phyloP scores from a whole-genome alignment of 2,888 invertebrate species.

The Ariolimax columbianus region DNA sequence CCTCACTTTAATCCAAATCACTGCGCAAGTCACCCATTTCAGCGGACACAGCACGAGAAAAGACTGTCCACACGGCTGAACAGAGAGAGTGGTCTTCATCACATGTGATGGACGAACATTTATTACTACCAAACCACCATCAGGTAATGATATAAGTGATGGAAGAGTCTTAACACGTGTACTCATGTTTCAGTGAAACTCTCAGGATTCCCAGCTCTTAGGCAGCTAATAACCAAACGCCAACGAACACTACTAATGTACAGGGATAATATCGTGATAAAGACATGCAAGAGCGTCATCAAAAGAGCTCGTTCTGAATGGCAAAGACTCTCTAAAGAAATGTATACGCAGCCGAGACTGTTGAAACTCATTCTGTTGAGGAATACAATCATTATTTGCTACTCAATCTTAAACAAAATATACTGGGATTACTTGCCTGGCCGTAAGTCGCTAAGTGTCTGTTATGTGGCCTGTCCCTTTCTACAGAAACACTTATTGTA shows the following conservation, averaged over 20 bases:
- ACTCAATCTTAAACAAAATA: conserved; percentile 23
- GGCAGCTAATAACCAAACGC: neutral
- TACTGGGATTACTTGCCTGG: conserved; percentile 19
- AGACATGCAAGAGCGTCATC: conserved; percentile 13
- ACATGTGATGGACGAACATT: too few relatives aligned
- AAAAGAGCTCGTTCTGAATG: neutral
- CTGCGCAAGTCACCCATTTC: too few relatives aligned
- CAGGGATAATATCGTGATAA: neutral
- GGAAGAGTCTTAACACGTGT: neutral
- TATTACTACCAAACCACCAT: too few relatives aligned
- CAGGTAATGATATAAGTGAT: too few relatives aligned
- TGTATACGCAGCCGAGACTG: conserved; percentile 1
- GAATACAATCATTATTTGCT: conserved; percentile 1
- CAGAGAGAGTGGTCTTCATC: too few relatives aligned
- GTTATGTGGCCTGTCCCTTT: neutral
- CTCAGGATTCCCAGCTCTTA: conserved; percentile 27
- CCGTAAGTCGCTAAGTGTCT: neutral
- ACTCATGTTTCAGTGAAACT: conserved; percentile 34
- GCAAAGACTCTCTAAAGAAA: neutral
- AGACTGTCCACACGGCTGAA: too few relatives aligned
- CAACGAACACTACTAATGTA: neutral
- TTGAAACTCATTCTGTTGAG: conserved; percentile 15
- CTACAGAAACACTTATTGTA: neutral
- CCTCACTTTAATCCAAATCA: too few relatives aligned
- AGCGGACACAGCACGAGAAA: too few relatives aligned